Base-by-base conservation (phyloP, 37 sponge, comb jelly and placozoan species). In the Cliona cf. orientalis region DNA sequence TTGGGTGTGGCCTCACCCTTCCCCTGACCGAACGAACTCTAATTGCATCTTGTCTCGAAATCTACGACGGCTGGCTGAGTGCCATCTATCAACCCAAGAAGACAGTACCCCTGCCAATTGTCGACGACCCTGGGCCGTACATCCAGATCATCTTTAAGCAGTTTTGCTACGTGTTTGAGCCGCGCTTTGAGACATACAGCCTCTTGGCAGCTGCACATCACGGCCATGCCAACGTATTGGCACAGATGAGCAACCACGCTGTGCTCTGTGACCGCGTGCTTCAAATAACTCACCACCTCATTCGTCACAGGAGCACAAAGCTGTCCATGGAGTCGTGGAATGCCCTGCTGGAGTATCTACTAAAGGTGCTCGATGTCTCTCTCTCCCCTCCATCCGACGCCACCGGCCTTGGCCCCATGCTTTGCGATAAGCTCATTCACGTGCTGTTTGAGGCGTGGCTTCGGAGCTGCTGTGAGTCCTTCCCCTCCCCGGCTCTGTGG, bases 401-500 rank as follows among this genome's bases (percentile, higher is more conserved):
- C 31, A 78, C 46, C 23, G 79, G 78, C 66, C 85, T 96, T 1
- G 91, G 84, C n/a, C 67, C 75, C 1, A 67, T 28, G 19, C 79
- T 96, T 42, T 71, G 76, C 37, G 62, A 75, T 1, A 42, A 74
- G 0, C 85, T 93, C 22, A 46, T 93, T 26, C 74, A 69, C 44
- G 81, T 86, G 6, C 81, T 90, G 40, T 93, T 93, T 61, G 75
- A 84, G 42, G 75, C 90, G 2, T 96, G 91, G 92, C 76, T 96
- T 29, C 76, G 82, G 12, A 65, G 91, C 22, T 87, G 93, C 46
- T 53, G 46, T 12, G 42, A 36, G 34, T 72, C 25, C 36, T 96
- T 96, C 69, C 97, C 97, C 3, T 21, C 71, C 0, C 97, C 97
- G 9, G 53, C 82, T n/a, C 78, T 90, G 3, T 96, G 97, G 97